These are phyloP conservation scores for Sylvilagus floridanus DNA, from an alignment of 2,797 vertebrate genomes.

Conservation along the genomic window DNA sequence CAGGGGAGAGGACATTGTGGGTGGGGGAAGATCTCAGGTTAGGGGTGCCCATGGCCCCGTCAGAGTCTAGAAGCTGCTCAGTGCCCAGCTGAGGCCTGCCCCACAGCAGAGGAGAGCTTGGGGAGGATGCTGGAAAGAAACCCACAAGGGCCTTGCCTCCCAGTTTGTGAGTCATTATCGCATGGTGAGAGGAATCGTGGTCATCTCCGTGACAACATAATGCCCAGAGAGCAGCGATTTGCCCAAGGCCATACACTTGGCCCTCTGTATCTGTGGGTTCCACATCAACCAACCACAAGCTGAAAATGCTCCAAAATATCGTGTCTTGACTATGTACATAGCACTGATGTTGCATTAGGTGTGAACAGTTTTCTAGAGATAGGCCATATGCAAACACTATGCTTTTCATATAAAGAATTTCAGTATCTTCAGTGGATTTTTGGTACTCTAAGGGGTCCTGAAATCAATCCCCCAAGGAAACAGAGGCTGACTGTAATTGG, in stretches of 20 bases:
- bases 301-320: neutral
- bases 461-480: neutral
- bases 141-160: neutral
- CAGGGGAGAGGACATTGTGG: neutral
- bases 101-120: neutral
- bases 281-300: too few species aligned
- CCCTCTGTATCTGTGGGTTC: neutral
- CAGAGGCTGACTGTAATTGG: neutral
- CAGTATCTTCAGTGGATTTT: neutral
- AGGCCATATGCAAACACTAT: neutral
- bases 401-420: neutral
- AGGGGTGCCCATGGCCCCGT: neutral
- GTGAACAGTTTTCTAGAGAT: neutral
- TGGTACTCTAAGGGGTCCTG: neutral
- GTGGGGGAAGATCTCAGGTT: neutral
- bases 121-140: rapidly evolving
- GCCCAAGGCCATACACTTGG: neutral
- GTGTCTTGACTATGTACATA: neutral
- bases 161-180: neutral
- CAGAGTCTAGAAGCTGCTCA: neutral
- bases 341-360: neutral
- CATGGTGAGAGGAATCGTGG: neutral
- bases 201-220: slow-evolving; percentile 1
- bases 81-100: neutral
- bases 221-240: neutral